Evolutionary conservation across 1,140 invertebrate species (phyloP).

Genomic region (Lutraria rhynchaena): DNA sequence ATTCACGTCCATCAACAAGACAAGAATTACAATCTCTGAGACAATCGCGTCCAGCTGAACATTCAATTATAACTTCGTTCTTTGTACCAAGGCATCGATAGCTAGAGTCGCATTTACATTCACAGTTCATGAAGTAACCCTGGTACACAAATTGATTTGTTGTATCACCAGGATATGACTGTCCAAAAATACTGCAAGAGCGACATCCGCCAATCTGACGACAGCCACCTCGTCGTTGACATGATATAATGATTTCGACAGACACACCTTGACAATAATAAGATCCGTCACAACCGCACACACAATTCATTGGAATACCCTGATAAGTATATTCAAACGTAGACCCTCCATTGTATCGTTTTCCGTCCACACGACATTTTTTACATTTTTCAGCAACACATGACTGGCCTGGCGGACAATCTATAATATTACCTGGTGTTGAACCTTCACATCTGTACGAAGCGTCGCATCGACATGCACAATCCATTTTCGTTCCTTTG

Average conservation of each 20-base stretch:
- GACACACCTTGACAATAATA: slow-evolving; percentile 39
- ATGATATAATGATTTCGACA: slow-evolving; percentile 19
- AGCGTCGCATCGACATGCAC: slow-evolving; percentile 35
- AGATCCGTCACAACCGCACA: slow-evolving; percentile 49
- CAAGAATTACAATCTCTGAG: slow-evolving; percentile 29
- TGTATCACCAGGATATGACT: not conserved
- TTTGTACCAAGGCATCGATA: slow-evolving; percentile 48
- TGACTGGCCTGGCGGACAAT: slow-evolving; percentile 5
- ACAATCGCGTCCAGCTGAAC: slow-evolving; percentile 24
- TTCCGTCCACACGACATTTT: slow-evolving; percentile 22
- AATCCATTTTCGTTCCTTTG: slow-evolving; percentile 36
- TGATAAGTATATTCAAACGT: slow-evolving; percentile 15
- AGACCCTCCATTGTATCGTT: slow-evolving; percentile 1
- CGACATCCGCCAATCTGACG: slow-evolving; percentile 34
- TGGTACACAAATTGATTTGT: slow-evolving; percentile 25
- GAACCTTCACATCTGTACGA: slow-evolving; percentile 38
- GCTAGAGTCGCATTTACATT: slow-evolving; percentile 41
- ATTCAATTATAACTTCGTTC: slow-evolving; percentile 31
- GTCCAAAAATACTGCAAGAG: slow-evolving; percentile 49
- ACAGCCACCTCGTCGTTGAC: slow-evolving; percentile 33
- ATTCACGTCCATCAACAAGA: slow-evolving; percentile 29
- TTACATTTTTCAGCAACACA: slow-evolving; percentile 22
- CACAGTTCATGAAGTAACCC: slow-evolving; percentile 46
- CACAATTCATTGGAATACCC: slow-evolving; percentile 32
- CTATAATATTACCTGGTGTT: not conserved